Percentiles rank a stretch among this genome's conserved stretches.
Evolutionary conservation across 2,113 vertebrate genomes (phyloP).

Genomic region (Daphoenositta chrysoptera): DNA sequence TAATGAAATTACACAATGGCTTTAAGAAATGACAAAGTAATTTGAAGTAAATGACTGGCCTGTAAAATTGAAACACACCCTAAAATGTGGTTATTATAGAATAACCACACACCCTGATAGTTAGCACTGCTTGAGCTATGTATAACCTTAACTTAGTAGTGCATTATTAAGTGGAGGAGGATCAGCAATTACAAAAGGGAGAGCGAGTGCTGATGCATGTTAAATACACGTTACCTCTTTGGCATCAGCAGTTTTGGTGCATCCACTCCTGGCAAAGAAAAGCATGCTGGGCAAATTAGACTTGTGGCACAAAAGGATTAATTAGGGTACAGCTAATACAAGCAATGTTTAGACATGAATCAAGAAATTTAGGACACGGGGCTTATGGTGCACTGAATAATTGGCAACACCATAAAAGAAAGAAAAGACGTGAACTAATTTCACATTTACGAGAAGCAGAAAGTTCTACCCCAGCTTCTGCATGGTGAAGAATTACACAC

Average conservation of each 20-base stretch:
- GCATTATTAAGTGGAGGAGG: constrained; percentile 45
- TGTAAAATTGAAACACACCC: constrained; percentile 57
- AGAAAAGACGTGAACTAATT: neutral
- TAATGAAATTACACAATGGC: constrained; percentile 43
- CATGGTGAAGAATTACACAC: fast-evolving
- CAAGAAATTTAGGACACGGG: constrained; percentile 3
- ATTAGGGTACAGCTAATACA: constrained; percentile 50
- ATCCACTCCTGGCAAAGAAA: constrained; percentile 35
- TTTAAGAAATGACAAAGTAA: constrained; percentile 48
- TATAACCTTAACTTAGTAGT: constrained; percentile 4
- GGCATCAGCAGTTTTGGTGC: constrained; percentile 55
- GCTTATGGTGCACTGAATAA: constrained; percentile 10
- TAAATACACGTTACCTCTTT: constrained; percentile 33
- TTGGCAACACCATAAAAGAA: constrained; percentile 2
- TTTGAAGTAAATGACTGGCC: constrained; percentile 50
- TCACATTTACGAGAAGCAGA: neutral
- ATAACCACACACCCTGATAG: constrained; percentile 25
- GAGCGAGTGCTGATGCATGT: constrained; percentile 13
- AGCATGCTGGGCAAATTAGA: constrained; percentile 34
- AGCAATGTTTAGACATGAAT: constrained; percentile 32
- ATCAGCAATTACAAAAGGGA: constrained; percentile 49
- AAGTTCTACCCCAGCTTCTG: neutral
- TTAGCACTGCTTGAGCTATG: neutral
- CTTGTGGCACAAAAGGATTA: constrained; percentile 34
- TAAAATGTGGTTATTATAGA: constrained; percentile 25